A percentile compares a stretch with the other conserved stretches of the same genome.
phyloP scores from a whole-genome alignment of 2,888 invertebrate genomes.

The Phortica magna region DNA sequence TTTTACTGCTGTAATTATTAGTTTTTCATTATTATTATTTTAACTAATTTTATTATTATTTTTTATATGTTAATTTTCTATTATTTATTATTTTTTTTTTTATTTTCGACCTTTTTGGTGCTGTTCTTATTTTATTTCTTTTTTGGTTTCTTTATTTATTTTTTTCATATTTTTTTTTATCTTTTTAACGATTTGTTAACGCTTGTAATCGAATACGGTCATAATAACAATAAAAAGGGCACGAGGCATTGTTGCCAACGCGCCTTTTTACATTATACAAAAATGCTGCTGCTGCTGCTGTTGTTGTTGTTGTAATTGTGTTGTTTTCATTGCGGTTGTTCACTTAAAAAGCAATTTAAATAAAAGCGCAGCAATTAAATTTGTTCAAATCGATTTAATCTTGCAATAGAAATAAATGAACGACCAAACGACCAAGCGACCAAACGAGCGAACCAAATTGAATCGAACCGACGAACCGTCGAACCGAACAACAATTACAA shows the following conservation, averaged over 20 bases:
- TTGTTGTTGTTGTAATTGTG: conserved; percentile 11
- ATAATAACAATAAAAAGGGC: background rate
- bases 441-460: background rate
- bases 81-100: too few relatives aligned
- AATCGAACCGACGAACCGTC: background rate
- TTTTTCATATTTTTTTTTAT: background rate
- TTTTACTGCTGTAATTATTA: too few relatives aligned
- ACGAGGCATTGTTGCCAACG: background rate
- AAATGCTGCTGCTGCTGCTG: background rate
- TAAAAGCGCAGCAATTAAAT: conserved; percentile 67
- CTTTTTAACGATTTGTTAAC: background rate
- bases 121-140: too few relatives aligned
- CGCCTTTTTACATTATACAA: conserved; percentile 6
- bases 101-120: too few relatives aligned
- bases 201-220: background rate
- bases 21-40: too few relatives aligned
- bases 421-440: conserved; percentile 3
- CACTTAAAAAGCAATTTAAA: conserved; percentile 67
- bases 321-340: conserved; percentile 32
- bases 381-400: conserved; percentile 71
- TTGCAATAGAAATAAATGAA: conserved; percentile 64
- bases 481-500: conserved; percentile 63
- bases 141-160: too few relatives aligned
- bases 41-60: too few relatives aligned
- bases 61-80: too few relatives aligned